Evolutionary conservation across 2,888 invertebrate genomes (phyloP).

Genomic region (Aromia moschata): DNA sequence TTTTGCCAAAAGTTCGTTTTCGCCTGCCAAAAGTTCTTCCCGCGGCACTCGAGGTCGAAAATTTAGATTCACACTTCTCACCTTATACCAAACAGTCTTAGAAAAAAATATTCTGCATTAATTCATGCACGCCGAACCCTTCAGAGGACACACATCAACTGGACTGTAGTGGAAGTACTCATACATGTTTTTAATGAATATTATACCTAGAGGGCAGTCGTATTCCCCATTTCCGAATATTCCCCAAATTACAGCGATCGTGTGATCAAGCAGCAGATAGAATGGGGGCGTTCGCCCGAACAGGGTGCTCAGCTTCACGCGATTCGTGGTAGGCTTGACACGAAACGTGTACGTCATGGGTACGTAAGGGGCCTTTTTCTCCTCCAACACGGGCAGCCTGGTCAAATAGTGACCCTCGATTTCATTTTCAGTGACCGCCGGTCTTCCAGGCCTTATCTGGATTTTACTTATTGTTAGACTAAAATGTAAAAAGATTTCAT

Average conservation of each 20-base stretch:
- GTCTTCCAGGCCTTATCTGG: conserved; percentile 39
- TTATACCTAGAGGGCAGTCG: conserved; percentile 41
- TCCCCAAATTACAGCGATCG: conserved; percentile 62
- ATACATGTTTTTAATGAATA: too few species aligned
- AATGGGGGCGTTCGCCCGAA: conserved; percentile 58
- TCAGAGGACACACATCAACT: too few species aligned
- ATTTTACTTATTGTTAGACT: conserved; percentile 41
- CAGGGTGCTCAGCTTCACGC: conserved; percentile 44
- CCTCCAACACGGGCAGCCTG: conserved; percentile 40
- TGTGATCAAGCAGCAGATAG: conserved; percentile 60
- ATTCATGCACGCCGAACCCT: too few species aligned
- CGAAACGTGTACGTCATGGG: conserved; percentile 59
- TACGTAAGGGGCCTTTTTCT: conserved; percentile 38
- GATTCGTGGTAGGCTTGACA: conserved; percentile 43
- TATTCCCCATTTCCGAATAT: conserved; percentile 54
- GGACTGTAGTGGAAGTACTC: too few species aligned
- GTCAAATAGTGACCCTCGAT: conserved; percentile 32
- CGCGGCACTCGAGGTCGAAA: too few species aligned
- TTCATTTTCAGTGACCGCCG: conserved; percentile 25
- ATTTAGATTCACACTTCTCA: too few species aligned
- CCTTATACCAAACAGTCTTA: too few species aligned
- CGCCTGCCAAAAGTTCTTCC: too few species aligned
- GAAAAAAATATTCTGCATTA: too few species aligned
- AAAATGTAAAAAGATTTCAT: too few species aligned
- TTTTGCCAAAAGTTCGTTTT: too few species aligned